phyloP scores from a whole-genome alignment of 1,140 invertebrate genomes.

The Phenacoccus solenopsis region DNA sequence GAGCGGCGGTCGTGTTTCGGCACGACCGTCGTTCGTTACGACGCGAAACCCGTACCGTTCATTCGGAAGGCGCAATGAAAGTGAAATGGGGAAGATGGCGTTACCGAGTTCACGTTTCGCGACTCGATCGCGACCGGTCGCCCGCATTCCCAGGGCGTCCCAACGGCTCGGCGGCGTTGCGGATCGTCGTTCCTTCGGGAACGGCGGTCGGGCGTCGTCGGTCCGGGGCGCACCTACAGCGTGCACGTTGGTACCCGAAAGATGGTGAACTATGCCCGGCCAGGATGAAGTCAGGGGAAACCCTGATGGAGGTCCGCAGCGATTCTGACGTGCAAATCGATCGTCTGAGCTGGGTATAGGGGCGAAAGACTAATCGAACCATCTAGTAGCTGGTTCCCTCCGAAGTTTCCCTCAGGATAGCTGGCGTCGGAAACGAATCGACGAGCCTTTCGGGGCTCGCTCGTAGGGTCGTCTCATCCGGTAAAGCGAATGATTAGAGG shows the following conservation, averaged over 20 bases:
- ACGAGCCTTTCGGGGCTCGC: background rate
- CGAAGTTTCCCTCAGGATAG: constrained; percentile 85
- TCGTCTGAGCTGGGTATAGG: constrained; percentile 80
- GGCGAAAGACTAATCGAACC: constrained; percentile 89
- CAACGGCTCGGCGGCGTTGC: constrained; percentile 18
- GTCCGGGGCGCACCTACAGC: constrained; percentile 49
- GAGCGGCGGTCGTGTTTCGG: background rate
- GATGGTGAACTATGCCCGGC: constrained; percentile 83
- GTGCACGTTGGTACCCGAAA: constrained; percentile 69
- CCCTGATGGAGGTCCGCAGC: constrained; percentile 74
- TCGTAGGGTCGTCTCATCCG: constrained; percentile 42
- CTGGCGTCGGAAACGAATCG: constrained; percentile 38
- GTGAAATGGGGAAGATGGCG: constrained; percentile 36
- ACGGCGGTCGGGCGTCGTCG: background rate
- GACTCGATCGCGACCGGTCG: background rate
- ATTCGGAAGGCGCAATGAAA: constrained; percentile 48
- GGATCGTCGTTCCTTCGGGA: constrained; percentile 9
- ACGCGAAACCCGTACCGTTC: constrained; percentile 36
- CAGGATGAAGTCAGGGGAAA: constrained; percentile 77
- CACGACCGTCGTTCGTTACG: background rate
- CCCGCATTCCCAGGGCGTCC: constrained; percentile 4
- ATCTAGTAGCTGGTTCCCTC: constrained; percentile 82
- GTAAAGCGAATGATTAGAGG: constrained; percentile 82
- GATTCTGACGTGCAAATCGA: constrained; percentile 87
- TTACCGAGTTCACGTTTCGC: background rate